Percentiles rank a stretch among this genome's conserved stretches.
These are phyloP conservation scores for Leptodactylus fuscus DNA, from an alignment of 2,113 vertebrate species.

Conservation along the genomic window DNA sequence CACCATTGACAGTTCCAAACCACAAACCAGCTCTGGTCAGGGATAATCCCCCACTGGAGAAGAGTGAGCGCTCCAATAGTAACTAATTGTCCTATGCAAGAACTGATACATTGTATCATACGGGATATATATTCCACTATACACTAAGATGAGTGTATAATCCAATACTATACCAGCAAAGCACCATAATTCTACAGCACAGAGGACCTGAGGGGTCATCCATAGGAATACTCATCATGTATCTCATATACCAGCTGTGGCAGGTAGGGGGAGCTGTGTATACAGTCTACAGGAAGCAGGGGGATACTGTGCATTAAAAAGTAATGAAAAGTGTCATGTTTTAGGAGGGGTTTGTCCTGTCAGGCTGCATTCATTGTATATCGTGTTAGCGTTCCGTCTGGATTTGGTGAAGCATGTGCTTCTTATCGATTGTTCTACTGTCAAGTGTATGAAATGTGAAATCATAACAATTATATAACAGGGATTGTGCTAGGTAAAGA, in stretches of 20 bases:
- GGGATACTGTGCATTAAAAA: background rate
- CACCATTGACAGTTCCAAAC: background rate
- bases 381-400: background rate
- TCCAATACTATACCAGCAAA: too few relatives aligned
- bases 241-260: background rate
- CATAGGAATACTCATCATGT: too few relatives aligned
- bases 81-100: too few relatives aligned
- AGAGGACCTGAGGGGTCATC: too few relatives aligned
- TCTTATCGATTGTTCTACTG: background rate
- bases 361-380: background rate
- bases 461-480: background rate
- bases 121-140: too few relatives aligned
- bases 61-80: too few relatives aligned
- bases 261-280: constrained; percentile 44
- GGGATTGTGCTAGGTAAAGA: background rate
- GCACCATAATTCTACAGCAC: too few relatives aligned
- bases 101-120: too few relatives aligned
- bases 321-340: background rate
- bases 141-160: too few relatives aligned
- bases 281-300: background rate
- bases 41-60: too few relatives aligned
- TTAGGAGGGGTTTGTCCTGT: background rate
- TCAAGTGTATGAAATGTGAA: background rate
- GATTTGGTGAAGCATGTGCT: constrained; percentile 6
- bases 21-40: too few relatives aligned